phyloP scores from a whole-genome alignment of 2,888 invertebrate genomes.

The Empis stercorea region DNA sequence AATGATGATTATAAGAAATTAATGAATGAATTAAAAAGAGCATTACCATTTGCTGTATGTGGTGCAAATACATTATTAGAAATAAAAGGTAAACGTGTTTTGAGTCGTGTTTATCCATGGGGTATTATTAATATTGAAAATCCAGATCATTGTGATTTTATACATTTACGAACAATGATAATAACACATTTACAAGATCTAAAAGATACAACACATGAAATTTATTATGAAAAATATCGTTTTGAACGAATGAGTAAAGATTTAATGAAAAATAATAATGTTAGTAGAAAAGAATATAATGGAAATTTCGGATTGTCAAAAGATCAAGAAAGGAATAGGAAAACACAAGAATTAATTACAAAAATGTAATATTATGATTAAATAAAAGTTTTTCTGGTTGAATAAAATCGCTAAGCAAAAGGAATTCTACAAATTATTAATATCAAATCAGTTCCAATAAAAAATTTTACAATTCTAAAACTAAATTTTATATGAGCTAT shows the following conservation, averaged over 20 bases:
- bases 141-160: constrained; percentile 90
- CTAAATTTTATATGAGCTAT: no score
- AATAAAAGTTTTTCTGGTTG: no score
- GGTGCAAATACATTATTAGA: constrained; percentile 76
- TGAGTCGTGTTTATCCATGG: constrained; percentile 88
- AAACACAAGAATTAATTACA: no score
- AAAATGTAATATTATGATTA: no score
- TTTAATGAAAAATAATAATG: constrained; percentile 44
- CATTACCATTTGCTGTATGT: constrained; percentile 88
- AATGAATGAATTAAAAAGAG: constrained; percentile 71
- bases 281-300: constrained; percentile 41
- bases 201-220: constrained; percentile 80
- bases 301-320: not conserved
- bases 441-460: no score
- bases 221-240: constrained; percentile 82
- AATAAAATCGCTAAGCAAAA: no score
- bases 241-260: constrained; percentile 71
- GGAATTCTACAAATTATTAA: no score
- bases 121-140: constrained; percentile 93
- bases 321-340: not conserved
- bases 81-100: constrained; percentile 74
- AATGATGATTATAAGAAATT: constrained; percentile 89
- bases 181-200: constrained; percentile 87
- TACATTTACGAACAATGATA: constrained; percentile 85
- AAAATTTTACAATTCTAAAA: no score